phyloP scores from a whole-genome alignment of 2,113 vertebrate genomes.

The Bambusicola thoracicus region DNA sequence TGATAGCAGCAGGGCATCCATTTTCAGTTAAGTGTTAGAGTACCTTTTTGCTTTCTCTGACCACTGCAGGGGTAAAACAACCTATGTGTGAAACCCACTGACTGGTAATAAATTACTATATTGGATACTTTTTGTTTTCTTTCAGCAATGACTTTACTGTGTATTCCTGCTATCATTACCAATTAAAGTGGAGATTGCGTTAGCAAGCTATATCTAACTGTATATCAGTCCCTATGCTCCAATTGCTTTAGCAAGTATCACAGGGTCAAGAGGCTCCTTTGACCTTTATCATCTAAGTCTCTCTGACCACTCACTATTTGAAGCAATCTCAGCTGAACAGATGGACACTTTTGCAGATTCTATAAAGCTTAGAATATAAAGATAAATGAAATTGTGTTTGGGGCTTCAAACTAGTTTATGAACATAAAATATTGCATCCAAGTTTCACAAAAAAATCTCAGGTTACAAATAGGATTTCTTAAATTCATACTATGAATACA shows the following conservation, averaged over 20 bases:
- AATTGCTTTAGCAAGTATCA: constrained; percentile 73
- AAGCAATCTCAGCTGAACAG: constrained; percentile 87
- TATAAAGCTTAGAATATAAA: constrained; percentile 80
- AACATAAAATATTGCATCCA: constrained; percentile 67
- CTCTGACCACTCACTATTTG: constrained; percentile 79
- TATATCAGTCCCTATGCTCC: constrained; percentile 69
- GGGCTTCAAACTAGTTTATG: constrained; percentile 69
- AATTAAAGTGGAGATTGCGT: constrained; percentile 78
- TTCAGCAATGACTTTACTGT: constrained; percentile 76
- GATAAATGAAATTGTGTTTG: constrained; percentile 79
- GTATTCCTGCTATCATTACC: constrained; percentile 79
- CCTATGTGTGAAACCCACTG: constrained; percentile 74
- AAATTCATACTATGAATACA: neutral
- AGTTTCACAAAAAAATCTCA: constrained; percentile 21
- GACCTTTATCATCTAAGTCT: constrained; percentile 83
- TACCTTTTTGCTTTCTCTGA: constrained; percentile 80
- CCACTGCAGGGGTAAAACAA: constrained; percentile 81
- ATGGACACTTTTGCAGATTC: constrained; percentile 84
- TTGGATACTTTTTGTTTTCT: constrained; percentile 85
- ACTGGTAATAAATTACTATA: constrained; percentile 85
- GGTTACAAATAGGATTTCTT: constrained; percentile 6
- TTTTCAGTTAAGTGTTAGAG: constrained; percentile 80
- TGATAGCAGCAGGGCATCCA: constrained; percentile 80
- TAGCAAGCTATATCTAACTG: constrained; percentile 75
- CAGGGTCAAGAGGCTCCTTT: constrained; percentile 80